Evolutionary conservation across 2,888 invertebrate genomes (phyloP).

Genomic region (Brachyptera risi): DNA sequence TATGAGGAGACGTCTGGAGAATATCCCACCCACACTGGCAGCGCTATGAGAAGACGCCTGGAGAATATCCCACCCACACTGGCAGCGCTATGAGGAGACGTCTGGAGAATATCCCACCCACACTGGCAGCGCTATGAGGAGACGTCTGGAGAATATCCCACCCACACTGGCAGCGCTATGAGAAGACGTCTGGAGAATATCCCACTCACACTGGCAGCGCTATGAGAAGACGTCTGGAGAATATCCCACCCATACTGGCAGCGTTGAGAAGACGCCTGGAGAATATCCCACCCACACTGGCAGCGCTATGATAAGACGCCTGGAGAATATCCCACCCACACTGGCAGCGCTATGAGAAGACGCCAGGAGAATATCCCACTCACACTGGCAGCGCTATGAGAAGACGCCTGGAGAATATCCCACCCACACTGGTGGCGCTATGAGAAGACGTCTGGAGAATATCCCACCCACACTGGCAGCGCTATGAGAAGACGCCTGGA

Average conservation of each 20-base stretch:
- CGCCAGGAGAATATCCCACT: background rate
- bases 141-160: background rate
- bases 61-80: background rate
- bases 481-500: background rate
- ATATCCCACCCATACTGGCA: background rate
- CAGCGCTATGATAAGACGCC: background rate
- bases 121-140: background rate
- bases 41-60: background rate
- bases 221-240: background rate
- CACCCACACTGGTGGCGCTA: background rate
- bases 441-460: background rate
- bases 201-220: background rate
- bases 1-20: background rate
- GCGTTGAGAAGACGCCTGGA: background rate
- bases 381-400: background rate
- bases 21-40: background rate
- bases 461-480: background rate
- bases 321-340: background rate
- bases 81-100: background rate
- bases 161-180: background rate
- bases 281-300: background rate
- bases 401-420: background rate
- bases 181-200: background rate
- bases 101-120: background rate
- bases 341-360: background rate